Evolutionary conservation across 2,113 vertebrate genomes (phyloP), one percentile per base, ranked within the genome.

Genomic region (Pedionomus torquatus): DNA sequence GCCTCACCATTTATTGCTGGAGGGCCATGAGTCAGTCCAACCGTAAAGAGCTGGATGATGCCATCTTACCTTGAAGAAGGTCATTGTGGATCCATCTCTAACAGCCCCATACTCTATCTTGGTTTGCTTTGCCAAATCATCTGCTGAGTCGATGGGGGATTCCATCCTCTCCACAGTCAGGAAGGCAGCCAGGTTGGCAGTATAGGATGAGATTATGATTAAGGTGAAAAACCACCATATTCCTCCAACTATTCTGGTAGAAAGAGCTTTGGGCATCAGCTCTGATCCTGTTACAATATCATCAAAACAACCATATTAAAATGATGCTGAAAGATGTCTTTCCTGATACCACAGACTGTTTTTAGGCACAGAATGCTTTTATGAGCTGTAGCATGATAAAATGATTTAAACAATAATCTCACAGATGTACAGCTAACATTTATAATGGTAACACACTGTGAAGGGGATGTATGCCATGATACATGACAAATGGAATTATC

Each of bases 181-280:
- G 97, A 99, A 99, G 97, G 99, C 99, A 64, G 99, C 99, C 98
- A 99, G 94, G 98, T 99, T 99, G 95, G 99, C 99, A 70, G 99
- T 99, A 83, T 99, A 99, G 65, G 99, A 99, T 84, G 99, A 99
- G 96, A 99, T 99, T 97, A 99, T 99, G 98, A 99, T 99, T 96
- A 99, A 95, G 43, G 99, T 99, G 96, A 99, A 99, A 98, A 99
- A 99, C 99, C 99, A 99, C 99, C 99, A 99, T 97, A 99, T 99
- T 87, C 99, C 99, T 96, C 99, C 99, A 69, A 99, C 99, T 97
- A 99, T 99, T 98, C 99, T 98, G 64, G 99, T 99, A 25, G 99
- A 99, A 88, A 99, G 98, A 93, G 99, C 99, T 98, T 99, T 99
- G 77, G 99, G 99, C 99, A 99, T 99, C 97, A 99, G 98, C 96